These are phyloP conservation scores for Malaclemys terrapin DNA, from an alignment of 2,113 vertebrate species.

Conservation along the genomic window DNA sequence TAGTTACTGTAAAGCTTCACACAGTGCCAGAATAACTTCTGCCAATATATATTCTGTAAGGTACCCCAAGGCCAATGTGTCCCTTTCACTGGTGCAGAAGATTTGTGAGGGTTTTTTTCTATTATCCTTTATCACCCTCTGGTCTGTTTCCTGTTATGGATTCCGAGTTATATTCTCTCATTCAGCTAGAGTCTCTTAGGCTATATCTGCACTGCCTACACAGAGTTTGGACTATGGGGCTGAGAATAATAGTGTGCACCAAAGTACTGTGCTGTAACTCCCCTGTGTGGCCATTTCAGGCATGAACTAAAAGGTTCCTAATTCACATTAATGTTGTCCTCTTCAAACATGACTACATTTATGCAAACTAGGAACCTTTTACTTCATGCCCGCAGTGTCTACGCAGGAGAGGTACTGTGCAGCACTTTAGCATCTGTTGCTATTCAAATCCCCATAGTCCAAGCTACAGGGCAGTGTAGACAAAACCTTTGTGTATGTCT, in stretches of 20 bases:
- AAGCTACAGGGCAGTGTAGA: not conserved
- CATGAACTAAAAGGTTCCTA: not conserved
- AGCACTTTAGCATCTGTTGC: not conserved
- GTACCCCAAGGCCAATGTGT: not conserved
- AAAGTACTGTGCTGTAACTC: not conserved
- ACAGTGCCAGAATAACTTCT: not conserved
- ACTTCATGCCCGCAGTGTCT: not conserved
- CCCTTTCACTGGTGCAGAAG: not conserved
- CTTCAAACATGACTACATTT: not conserved
- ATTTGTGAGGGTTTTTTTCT: not conserved
- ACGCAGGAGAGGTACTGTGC: not conserved
- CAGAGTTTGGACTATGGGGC: not conserved
- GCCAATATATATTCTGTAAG: not conserved
- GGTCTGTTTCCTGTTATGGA: not conserved
- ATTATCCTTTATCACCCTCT: not conserved
- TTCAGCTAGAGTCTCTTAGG: not conserved
- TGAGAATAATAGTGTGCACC: not conserved
- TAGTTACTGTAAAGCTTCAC: not conserved
- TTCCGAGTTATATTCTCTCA: not conserved
- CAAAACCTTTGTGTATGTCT: not conserved
- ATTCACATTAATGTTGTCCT: not conserved
- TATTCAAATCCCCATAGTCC: not conserved
- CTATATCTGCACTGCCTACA: not conserved
- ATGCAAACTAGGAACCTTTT: not conserved
- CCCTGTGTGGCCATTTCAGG: not conserved